phyloP scores from a whole-genome alignment of 2,797 vertebrate genomes.

The Peromyscus melanophrys region DNA sequence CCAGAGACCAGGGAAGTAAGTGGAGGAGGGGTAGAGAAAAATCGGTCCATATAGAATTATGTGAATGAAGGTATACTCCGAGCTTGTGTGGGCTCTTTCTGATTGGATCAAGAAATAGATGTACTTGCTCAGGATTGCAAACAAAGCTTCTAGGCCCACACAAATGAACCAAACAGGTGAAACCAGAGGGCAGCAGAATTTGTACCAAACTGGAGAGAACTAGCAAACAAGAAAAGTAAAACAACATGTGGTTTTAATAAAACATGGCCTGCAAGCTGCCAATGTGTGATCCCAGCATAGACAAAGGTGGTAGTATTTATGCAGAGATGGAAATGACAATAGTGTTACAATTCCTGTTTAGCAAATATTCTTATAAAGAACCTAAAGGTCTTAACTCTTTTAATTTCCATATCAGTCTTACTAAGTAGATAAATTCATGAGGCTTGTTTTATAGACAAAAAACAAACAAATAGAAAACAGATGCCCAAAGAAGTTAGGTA shows the following conservation, averaged over 20 bases:
- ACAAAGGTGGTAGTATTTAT: slow-evolving; percentile 64
- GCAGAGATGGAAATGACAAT: slow-evolving; percentile 65
- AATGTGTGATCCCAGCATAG: slow-evolving; percentile 40
- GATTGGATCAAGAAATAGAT: slow-evolving; percentile 5
- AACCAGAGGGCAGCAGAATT: background rate
- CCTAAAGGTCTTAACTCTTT: slow-evolving; percentile 55
- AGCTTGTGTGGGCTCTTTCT: background rate
- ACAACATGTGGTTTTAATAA: slow-evolving; percentile 68
- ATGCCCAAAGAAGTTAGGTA: slow-evolving; percentile 25
- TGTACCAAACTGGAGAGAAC: background rate
- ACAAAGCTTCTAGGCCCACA: background rate
- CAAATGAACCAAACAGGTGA: slow-evolving; percentile 57
- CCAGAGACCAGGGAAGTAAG: background rate
- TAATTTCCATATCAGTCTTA: slow-evolving; percentile 38
- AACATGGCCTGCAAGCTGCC: slow-evolving; percentile 12
- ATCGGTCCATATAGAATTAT: background rate
- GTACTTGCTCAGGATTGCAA: slow-evolving; percentile 45
- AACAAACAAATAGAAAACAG: background rate
- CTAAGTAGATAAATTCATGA: slow-evolving; percentile 53
- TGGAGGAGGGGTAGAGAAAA: background rate
- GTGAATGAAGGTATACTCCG: background rate
- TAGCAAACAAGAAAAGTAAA: slow-evolving; percentile 53
- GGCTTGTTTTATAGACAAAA: slow-evolving; percentile 20
- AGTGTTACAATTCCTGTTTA: slow-evolving; percentile 11
- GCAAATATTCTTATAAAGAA: slow-evolving; percentile 10